Evolutionary conservation across 2,797 vertebrate genomes (phyloP), one percentile per base, ranked within the genome.

Genomic region (Triplophysa yarkandensis): DNA sequence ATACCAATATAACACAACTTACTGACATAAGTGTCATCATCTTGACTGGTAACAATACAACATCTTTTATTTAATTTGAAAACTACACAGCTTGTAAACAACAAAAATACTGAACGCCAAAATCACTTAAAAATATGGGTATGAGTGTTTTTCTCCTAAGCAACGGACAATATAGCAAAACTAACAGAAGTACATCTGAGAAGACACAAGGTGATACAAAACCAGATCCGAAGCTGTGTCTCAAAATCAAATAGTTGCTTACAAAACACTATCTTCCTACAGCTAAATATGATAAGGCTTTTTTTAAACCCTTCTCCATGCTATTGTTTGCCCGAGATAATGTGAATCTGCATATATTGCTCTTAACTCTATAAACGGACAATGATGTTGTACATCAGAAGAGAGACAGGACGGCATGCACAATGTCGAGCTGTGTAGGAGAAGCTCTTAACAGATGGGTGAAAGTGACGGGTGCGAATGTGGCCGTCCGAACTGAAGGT

Each of bases 1-100:
- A 44, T 44, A 17, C 16, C 3, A 6, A 30, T 30, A 30, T 48
- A 19, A 48, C 21, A 25, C 10, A 52, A 10, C 7, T 50, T 50
- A 23, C 13, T 25, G 10, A n/a, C 11, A 36, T 36, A 1, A 39
- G 11, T 14, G 11, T 39, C 36, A 11, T 39, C 11, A 2, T 39
- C 36, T 39, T 39, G 36, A 39, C 36, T 39, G 72, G 19, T 17
- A 63, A 68, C 17, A 30, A 67, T 84, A 28, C 54, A 57, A 10
- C 4, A 54, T 83, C 81, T 78, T 87, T 87, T 71, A 78, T 72
- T 81, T 43, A 63, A 73, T 39, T 55, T 57, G 67, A 81, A 83
- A 83, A 84, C 74, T 78, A 83, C 78, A 77, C 54, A 80, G 27
- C 61, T 74, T 67, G 60, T 62, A 66, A 76, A 80, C 63, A 65